Evolutionary conservation across 2,113 vertebrate species (phyloP), one percentile per base, ranked within the genome.

Genomic region (Lepisosteus osseus): DNA sequence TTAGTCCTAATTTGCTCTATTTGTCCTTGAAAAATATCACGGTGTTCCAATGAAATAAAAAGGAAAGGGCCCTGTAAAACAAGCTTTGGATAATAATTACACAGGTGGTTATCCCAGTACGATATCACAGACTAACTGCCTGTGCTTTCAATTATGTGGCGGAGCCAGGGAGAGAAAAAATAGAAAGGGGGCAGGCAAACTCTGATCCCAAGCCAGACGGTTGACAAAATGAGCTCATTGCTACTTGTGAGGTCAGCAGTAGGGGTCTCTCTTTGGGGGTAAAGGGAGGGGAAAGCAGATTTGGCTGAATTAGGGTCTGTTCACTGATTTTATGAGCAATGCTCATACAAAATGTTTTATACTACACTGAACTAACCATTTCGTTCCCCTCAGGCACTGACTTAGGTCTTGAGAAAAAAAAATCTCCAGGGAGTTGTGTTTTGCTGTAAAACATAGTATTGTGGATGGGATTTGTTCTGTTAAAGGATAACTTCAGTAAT

Each of bases 1-100:
- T 82, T 79, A 75, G 69, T 71, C 54, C 68, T 78, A 65, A 78
- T 85, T 84, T 82, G 76, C 74, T 78, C 68, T 54, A 77, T 79
- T 79, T 64, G 65, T 79, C 79, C 79, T 82, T 80, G 79, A 77
- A 84, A 71, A 78, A 14, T 71, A 69, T 65, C 47, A 6, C 59
- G 2, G 43, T 17, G 14, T 79, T 72, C 29, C 8, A 44, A 61
- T 15, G 41, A 68, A 69, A 72, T 13, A 54, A 54, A 68, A 70
- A 68, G 54, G 54, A 68, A 71, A 59, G 29, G 70, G 57, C 44
- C 43, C 63, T 51, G 54, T 4, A 66, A 64, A 67, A 45, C 68
- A 40, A 72, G 68, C 15, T 51, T 72, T 61, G 67, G 51, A 72
- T 55, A 66, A 68, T 73, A 74, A 78, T 76, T 81, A 78, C 70